phyloP scores from a whole-genome alignment of 2,888 invertebrate species.

The Microctonus aethiopoides region DNA sequence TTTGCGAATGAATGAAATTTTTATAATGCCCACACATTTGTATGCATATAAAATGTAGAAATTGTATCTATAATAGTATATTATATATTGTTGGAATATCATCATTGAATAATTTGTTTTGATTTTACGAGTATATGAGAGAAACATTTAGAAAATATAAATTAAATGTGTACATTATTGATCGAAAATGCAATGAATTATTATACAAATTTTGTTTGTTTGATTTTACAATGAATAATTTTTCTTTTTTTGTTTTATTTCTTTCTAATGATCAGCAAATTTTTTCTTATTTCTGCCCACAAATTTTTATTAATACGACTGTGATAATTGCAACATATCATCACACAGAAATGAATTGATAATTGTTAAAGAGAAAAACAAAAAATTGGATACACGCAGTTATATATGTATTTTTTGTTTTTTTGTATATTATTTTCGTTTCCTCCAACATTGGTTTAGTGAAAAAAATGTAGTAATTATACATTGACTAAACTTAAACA shows the following conservation, averaged over 20 bases:
- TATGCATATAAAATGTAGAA: neutral
- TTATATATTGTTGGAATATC: neutral
- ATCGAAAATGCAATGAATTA: neutral
- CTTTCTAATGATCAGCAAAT: neutral
- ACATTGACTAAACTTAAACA: constrained; percentile 51
- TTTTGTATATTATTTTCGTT: neutral
- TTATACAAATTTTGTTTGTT: neutral
- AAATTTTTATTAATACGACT: neutral
- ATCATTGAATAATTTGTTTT: neutral
- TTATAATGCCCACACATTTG: neutral
- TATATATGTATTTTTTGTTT: neutral
- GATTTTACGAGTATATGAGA: neutral
- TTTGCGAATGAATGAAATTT: neutral
- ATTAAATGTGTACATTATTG: neutral
- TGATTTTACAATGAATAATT: neutral
- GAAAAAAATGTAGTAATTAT: constrained; percentile 50
- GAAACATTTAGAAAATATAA: neutral
- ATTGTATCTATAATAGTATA: neutral
- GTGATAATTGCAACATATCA: neutral
- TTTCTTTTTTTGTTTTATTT: neutral
- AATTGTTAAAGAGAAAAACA: neutral
- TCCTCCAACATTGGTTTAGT: neutral
- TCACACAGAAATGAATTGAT: neutral
- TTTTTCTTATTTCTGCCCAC: neutral
- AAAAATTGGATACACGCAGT: neutral